Evolutionary conservation across 2,113 vertebrate genomes (phyloP), one percentile per base, ranked within the genome.

Genomic region (Gallinago paraguaiae): DNA sequence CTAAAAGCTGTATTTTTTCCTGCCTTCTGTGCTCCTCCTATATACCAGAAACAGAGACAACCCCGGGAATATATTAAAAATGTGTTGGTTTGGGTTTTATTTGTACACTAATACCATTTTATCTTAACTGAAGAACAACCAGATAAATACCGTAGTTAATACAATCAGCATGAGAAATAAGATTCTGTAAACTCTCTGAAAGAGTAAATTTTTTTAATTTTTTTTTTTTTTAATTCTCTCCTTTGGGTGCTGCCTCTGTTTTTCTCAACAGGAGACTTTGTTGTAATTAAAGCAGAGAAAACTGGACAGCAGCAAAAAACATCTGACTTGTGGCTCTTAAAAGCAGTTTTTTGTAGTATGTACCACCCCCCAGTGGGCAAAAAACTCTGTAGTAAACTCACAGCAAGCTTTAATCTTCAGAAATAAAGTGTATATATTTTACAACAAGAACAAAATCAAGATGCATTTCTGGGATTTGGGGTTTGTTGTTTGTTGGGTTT

Each of bases 291-390:
- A 98, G 96, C 91, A 92, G 95, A 96, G 97, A 96, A 98, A 97
- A 98, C 97, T 97, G 98, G 98, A 97, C 97, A 96, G 96, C 97
- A 98, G 97, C 98, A 97, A 96, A 97, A 96, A 95, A 59, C 94
- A 95, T 97, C 96, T 98, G 98, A 98, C 97, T 98, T 97, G 97
- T 92, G 81, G 97, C 96, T 97, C 97, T 94, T 96, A 90, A 97
- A 97, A 97, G 97, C 97, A 90, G 72, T 95, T 97, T 99, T 98
- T 98, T 97, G 98, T 97, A 98, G 99, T 96, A 96, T 98, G 98
- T 99, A 99, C 98, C 98, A 99, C 99, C 99, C 99, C 99, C 99
- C 98, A 99, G 99, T 97, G 99, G 99, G 99, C 99, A 98, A 98
- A 98, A 98, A 98, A 98, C 98, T 98, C 98, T 91, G 98, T 98